Base-by-base conservation (phyloP, 2,113 vertebrate species). In the Carassius auratus region DNA sequence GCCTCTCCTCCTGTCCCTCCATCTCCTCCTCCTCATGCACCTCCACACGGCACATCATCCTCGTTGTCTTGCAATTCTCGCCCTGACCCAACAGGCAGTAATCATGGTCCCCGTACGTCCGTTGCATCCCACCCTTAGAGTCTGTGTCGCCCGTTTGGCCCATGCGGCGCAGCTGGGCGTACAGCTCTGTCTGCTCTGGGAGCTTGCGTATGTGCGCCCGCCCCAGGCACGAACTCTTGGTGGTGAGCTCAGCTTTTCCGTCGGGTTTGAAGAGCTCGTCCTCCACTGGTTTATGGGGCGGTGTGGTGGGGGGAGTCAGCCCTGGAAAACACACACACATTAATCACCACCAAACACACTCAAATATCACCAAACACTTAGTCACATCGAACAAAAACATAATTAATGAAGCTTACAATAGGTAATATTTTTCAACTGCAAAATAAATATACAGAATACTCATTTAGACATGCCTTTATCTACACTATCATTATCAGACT, bases 211-310 rank as follows among this genome's bases (percentile, higher is more conserved):
- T 92, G 76, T 90, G 93, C 17, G 76, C 26, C 30, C 93, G 91
- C 85, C 78, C 91, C 86, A 90, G 92, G 89, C 66, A 59, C 0
- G 0, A 92, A 83, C 81, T 91, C 90, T 91, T 93, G 0, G 8
- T 66, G 38, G 92, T 86, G 0, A 79, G 87, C 84, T 93, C 93
- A 79, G 91, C 93, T 50, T 94, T 93, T 86, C 95, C 94, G 77
- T 98, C 97, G 0, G 97, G 96, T 92, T 98, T 99, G 92, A 98
- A 99, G 88, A 96, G 95, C 88, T 99, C 97, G 57, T 99, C 98
- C 90, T 99, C 97, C 0, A 96, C 91, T 0, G 97, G 94, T 90
- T 99, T 99, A 89, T 99, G 98, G 0, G 98, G 98, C 0, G 98
- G 98, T 3, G 98, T 99, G 84, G 98, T 99, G 87, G 98, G 98